Base-by-base conservation (phyloP, 2,888 invertebrate species). In the Agrotis segetum region DNA sequence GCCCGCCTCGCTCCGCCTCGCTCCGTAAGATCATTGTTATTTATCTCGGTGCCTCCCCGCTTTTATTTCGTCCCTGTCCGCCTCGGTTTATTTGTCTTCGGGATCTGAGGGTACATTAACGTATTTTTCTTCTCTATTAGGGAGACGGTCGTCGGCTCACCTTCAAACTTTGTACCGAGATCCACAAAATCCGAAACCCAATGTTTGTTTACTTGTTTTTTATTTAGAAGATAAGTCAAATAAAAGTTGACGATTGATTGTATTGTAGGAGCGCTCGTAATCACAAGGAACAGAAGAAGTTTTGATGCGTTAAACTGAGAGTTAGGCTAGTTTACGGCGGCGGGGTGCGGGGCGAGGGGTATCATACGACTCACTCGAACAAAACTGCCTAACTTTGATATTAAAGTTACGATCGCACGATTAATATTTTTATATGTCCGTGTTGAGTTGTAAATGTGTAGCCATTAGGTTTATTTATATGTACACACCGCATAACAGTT, bases 91-190 rank as follows among this genome's bases (percentile, higher is more conserved):
- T 96, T 96, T 96, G 95, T 96, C 95, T 96, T 96, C 88, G 92
- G 92, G 92, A 94, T 95, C 95, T 92, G 93, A 92, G 94, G 94
- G 94, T 96, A 96, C 94, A 96, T 96, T 96, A 95, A 95, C 95
- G 96, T 96, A 96, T 96, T 96, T 96, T 96, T 96, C 95, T 96
- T 96, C 94, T 95, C 94, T 95, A 95, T 96, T 96, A 96, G 93
- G 92, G 91, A 91, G 93, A 93, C 93, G 92, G 94, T 94, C 92
- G 91, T 85, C 90, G 91, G 89, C 92, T 95, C 92, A 96, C 95
- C 95, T 96, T 92, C 94, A 93, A 95, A 96, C 91, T 95, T 96
- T 92, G 87, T 81, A 87, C 88, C 84, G 90, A 89, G 88, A 90
- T 91, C 90, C 87, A 87, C 87, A 93, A 90, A 93, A 94, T 92